Evolutionary conservation across 2,797 vertebrate species (phyloP).

Genomic region (Pachyuromys duprasi): DNA sequence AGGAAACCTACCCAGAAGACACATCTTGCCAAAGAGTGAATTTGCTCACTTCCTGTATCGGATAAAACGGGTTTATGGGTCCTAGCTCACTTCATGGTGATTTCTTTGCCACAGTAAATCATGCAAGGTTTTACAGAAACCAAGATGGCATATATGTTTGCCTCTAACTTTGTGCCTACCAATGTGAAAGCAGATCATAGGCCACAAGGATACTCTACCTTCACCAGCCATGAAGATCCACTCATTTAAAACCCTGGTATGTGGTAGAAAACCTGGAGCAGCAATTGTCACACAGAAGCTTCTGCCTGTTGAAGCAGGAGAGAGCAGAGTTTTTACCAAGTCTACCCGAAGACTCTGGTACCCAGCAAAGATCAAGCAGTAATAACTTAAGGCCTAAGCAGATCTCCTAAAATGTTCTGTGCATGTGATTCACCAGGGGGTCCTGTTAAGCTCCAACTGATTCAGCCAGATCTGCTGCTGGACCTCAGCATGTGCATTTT

Average conservation of each 20-base stretch:
- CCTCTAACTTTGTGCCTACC: neutral
- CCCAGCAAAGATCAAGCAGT: neutral
- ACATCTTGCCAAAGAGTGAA: neutral
- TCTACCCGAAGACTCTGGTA: neutral
- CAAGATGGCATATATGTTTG: neutral
- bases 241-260: neutral
- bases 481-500: neutral
- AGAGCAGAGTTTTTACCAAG: neutral
- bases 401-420: neutral
- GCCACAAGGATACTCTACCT: neutral
- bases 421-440: no score
- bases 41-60: neutral
- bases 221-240: neutral
- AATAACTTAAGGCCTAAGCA: neutral
- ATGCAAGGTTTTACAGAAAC: neutral
- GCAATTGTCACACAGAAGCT: neutral
- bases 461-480: neutral
- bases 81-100: neutral
- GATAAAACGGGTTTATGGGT: neutral
- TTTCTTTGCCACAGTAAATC: neutral
- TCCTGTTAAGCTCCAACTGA: neutral
- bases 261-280: neutral
- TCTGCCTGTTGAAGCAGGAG: neutral
- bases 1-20: neutral
- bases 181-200: fast-evolving